A percentile compares a stretch with the other conserved stretches of the same genome.
phyloP scores from a whole-genome alignment of 37 sponge, comb jelly and placozoan species.

The Mnemiopsis leidyi region DNA sequence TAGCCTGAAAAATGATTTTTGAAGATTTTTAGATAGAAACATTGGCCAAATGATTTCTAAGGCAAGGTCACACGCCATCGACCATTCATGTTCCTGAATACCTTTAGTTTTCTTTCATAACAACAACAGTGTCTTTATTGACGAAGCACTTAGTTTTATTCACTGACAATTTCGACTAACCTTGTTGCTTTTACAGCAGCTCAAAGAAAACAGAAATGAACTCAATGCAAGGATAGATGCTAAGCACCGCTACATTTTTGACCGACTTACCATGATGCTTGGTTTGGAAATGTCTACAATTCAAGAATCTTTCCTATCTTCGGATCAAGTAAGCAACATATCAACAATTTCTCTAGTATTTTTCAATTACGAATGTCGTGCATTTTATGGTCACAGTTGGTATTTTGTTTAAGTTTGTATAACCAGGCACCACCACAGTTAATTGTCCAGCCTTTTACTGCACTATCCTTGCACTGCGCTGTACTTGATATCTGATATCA shows the following conservation, averaged over 20 bases:
- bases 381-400: neutral
- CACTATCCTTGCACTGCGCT: too few species aligned
- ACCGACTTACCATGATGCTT: slow-evolving; percentile 22
- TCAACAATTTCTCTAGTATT: too few species aligned
- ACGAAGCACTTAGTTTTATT: neutral
- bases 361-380: too few species aligned
- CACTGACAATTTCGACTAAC: neutral
- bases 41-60: too few species aligned
- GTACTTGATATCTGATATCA: neutral
- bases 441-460: too few species aligned
- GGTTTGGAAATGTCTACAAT: neutral
- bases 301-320: slow-evolving; percentile 20
- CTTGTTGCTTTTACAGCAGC: neutral
- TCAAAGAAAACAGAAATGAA: neutral
- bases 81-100: too few species aligned
- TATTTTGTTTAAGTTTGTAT: too few species aligned
- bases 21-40: too few species aligned
- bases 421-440: too few species aligned
- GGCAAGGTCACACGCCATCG: too few species aligned
- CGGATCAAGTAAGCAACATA: neutral
- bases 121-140: neutral
- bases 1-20: too few species aligned
- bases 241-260: slow-evolving; percentile 3
- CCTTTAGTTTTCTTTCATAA: neutral
- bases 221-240: neutral